Evolutionary conservation across 2,797 vertebrate genomes (phyloP).

Genomic region (Onychomys torridus): DNA sequence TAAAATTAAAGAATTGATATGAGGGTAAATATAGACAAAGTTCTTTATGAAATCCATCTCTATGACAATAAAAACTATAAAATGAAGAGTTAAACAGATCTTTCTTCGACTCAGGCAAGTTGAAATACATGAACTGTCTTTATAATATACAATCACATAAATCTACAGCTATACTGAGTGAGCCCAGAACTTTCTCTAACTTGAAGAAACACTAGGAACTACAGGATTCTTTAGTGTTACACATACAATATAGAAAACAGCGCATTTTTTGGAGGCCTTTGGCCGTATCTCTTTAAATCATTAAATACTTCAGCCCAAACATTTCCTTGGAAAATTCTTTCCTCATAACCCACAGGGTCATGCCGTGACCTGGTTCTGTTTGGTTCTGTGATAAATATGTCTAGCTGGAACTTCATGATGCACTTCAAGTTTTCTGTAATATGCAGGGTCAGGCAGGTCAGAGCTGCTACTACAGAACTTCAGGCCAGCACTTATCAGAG

Average conservation of each 20-base stretch:
- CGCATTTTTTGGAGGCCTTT: background rate
- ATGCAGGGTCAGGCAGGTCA: slow-evolving; percentile 7
- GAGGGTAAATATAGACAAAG: background rate
- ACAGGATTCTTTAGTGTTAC: slow-evolving; percentile 9
- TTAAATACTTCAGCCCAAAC: background rate
- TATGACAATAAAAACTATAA: background rate
- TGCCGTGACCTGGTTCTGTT: slow-evolving; percentile 3
- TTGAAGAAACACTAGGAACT: background rate
- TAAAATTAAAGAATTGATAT: background rate
- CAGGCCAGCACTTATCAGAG: slow-evolving; percentile 40
- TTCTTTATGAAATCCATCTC: background rate
- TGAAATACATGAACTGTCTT: background rate
- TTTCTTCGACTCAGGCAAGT: slow-evolving; percentile 16
- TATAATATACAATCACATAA: background rate
- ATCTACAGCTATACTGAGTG: background rate
- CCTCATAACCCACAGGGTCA: background rate
- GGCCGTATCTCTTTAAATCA: slow-evolving; percentile 11
- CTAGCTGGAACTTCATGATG: background rate
- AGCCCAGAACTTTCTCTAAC: slow-evolving; percentile 19
- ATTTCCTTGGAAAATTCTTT: slow-evolving; percentile 12
- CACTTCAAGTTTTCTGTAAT: slow-evolving; percentile 23
- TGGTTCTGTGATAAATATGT: slow-evolving; percentile 60
- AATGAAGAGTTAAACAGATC: background rate
- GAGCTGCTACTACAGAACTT: background rate
- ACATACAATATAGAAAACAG: background rate